These are phyloP conservation scores for Gallinago jamesoni DNA, from an alignment of 2,113 vertebrate species.

Conservation along the genomic window DNA sequence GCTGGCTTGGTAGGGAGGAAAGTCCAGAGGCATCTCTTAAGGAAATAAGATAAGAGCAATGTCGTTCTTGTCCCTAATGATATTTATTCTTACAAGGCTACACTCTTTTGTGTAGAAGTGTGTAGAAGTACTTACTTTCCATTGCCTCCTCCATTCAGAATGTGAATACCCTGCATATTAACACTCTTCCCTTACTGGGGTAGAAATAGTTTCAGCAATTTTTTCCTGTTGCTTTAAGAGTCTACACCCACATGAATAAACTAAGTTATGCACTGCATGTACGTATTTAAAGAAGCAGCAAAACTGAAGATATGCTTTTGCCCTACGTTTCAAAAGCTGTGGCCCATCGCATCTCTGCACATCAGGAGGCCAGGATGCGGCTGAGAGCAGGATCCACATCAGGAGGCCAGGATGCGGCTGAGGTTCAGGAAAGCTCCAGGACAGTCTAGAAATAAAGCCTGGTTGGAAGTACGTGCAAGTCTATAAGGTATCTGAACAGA, in stretches of 20 bases:
- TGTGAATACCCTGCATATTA: neutral
- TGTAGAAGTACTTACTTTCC: neutral
- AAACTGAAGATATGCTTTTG: neutral
- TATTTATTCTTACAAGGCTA: neutral
- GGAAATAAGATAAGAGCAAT: neutral
- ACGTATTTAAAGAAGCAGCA: neutral
- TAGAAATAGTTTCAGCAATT: neutral
- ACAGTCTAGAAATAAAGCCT: neutral
- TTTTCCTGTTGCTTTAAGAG: neutral
- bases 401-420: accelerated
- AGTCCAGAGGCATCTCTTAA: neutral
- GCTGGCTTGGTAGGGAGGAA: neutral
- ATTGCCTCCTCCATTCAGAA: neutral
- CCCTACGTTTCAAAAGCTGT: neutral
- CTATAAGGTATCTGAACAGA: neutral
- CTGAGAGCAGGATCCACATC: accelerated
- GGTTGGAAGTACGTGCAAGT: neutral
- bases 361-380: neutral
- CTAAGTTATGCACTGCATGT: neutral
- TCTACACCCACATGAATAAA: neutral
- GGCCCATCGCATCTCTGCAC: neutral
- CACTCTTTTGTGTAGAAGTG: too few relatives aligned
- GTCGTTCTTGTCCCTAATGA: neutral
- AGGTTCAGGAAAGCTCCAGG: neutral
- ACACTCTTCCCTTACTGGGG: neutral